Evolutionary conservation across 2,888 invertebrate species (phyloP).

Genomic region (Pteria penguin): DNA sequence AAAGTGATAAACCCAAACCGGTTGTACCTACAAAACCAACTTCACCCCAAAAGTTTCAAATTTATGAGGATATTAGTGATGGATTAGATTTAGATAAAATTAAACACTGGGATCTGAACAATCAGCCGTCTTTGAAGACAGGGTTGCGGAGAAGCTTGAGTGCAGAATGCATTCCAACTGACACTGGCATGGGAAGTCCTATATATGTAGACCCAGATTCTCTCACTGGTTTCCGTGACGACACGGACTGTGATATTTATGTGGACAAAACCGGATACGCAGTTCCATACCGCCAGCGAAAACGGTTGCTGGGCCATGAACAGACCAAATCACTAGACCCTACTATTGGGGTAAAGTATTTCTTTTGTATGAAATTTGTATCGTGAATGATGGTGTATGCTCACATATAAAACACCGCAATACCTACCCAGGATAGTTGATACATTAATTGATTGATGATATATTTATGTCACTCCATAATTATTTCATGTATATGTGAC

Average conservation of each 20-base stretch:
- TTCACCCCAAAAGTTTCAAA: constrained; percentile 20
- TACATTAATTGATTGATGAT: neutral
- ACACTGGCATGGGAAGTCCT: constrained; percentile 49
- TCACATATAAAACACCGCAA: too few species aligned
- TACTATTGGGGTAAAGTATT: neutral
- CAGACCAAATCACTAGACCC: neutral
- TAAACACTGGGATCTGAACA: constrained; percentile 61
- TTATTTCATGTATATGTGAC: too few species aligned
- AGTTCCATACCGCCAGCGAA: constrained; percentile 54
- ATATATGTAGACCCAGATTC: constrained; percentile 62
- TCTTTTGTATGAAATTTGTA: neutral
- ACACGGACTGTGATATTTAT: constrained; percentile 64
- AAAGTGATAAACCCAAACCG: constrained; percentile 16
- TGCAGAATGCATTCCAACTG: constrained; percentile 66
- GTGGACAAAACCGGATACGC: constrained; percentile 73
- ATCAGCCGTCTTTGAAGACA: constrained; percentile 40
- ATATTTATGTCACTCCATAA: too few species aligned
- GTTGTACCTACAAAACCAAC: constrained; percentile 8
- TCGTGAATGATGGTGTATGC: neutral
- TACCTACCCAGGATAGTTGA: too few species aligned
- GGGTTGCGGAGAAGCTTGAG: constrained; percentile 67
- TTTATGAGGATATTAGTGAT: constrained; percentile 50
- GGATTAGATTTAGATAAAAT: constrained; percentile 38
- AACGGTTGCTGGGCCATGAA: neutral
- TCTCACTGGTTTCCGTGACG: constrained; percentile 40